Evolutionary conservation across 2,888 invertebrate genomes (phyloP), one percentile per base, ranked within the genome.

Genomic region (Dyspetes luteomarginatus): DNA sequence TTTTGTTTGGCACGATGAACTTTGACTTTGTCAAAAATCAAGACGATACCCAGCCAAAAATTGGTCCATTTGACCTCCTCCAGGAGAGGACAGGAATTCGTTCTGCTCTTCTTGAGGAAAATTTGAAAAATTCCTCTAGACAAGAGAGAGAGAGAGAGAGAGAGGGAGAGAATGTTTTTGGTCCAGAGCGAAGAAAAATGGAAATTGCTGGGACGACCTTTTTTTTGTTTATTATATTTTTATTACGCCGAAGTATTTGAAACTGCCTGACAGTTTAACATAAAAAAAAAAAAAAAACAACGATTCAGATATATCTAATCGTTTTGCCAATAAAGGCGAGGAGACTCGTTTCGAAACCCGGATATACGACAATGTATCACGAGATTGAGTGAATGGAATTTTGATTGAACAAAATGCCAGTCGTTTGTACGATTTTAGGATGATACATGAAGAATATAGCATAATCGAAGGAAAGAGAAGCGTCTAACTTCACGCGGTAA

Each of bases 201-300:
- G 41, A 26, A 30, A 48, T 26, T 50, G 81, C 64, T 73, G 72
- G 81, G 76, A 77, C 77, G 81, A 81, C 73, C 81, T 81, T 81
- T 73, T 24, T n/a, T n/a, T n/a, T n/a, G n/a, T n/a, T n/a, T n/a
- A n/a, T n/a, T n/a, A n/a, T n/a, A n/a, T n/a, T n/a, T n/a, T 62
- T 19, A n/a, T 7, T 19, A 30, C 19, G 48, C 9, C 17, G 12
- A 41, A 71, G 72, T 62, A 64, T 60, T 45, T 52, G 28, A 56
- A n/a, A 41, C 48, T 48, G 48, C 36, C 12, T 36, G 7, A 2
- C 48, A 48, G 17, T 15, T 17, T 48, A 2, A 17, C 17, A 7
- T 7, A 17, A 17, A 17, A 12, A 7, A 4, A 36, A 7, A 36
- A 36, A 36, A 36, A 36, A 36, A 12, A 7, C 36, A 36, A 36